Evolutionary conservation across 2,113 vertebrate species (phyloP).

Genomic region (Gasterosteus nipponicus): DNA sequence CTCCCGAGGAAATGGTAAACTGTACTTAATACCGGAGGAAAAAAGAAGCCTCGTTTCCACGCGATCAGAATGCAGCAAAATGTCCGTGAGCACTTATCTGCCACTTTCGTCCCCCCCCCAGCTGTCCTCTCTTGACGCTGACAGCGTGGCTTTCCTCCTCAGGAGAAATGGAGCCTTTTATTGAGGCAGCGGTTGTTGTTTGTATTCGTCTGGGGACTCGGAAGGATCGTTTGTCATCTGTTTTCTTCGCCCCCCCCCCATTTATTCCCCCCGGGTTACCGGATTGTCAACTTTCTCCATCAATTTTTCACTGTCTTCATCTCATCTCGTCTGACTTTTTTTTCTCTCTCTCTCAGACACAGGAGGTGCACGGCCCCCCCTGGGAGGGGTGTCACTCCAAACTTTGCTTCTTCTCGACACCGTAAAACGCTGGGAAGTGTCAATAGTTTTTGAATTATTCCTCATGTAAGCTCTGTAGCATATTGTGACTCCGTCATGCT

Average conservation of each 20-base stretch:
- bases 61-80: slow-evolving; percentile 10
- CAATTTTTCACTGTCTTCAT: slow-evolving; percentile 12
- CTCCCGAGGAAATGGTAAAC: slow-evolving; percentile 23
- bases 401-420: slow-evolving; percentile 12
- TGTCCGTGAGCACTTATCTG: slow-evolving; percentile 27
- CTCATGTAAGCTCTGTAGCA: not conserved
- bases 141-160: slow-evolving; percentile 31
- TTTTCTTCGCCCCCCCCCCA: slow-evolving; percentile 22
- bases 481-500: not conserved
- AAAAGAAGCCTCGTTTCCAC: not conserved
- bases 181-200: slow-evolving; percentile 42
- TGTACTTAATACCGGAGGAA: not conserved
- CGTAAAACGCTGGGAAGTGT: not conserved
- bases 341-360: slow-evolving; percentile 5
- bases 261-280: slow-evolving; percentile 11
- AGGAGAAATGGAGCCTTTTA: slow-evolving; percentile 37
- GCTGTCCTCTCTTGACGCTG: slow-evolving; percentile 23
- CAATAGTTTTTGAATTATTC: slow-evolving; percentile 21
- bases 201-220: slow-evolving; percentile 33
- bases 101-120: slow-evolving; percentile 25
- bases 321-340: not conserved
- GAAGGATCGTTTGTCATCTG: slow-evolving; percentile 34
- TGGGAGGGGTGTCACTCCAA: slow-evolving; percentile 20
- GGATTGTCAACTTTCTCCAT: slow-evolving; percentile 16
- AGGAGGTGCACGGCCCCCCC: not conserved